Conservation (phyloP, 1,140 invertebrate species). For the Stratiolaelaps scimitus region DNA sequence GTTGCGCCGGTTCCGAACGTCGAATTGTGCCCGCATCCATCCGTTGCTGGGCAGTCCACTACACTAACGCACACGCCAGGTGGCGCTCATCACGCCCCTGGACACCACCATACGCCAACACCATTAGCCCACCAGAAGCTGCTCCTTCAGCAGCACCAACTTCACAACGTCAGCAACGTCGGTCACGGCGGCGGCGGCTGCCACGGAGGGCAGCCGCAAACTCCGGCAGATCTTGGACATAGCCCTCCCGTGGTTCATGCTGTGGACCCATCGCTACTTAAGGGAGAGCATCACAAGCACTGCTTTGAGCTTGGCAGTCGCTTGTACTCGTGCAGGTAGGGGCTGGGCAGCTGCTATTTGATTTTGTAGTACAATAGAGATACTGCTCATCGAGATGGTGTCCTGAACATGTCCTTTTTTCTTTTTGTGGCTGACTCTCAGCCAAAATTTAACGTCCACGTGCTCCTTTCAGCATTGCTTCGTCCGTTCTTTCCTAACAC, state of each 20-base stretch:
- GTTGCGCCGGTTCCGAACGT: conserved; percentile 25
- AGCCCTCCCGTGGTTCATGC: background rate
- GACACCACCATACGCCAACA: background rate
- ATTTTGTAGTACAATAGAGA: too few relatives aligned
- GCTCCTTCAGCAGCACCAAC: background rate
- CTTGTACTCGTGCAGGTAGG: conserved; percentile 17
- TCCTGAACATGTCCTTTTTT: too few relatives aligned
- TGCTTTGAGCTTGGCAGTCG: conserved; percentile 26
- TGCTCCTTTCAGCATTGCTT: too few relatives aligned
- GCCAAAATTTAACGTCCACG: too few relatives aligned
- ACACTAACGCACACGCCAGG: too few relatives aligned
- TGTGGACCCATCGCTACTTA: conserved; percentile 12
- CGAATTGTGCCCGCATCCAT: background rate
- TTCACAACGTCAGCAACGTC: background rate
- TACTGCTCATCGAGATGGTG: too few relatives aligned
- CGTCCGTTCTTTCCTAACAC: too few relatives aligned
- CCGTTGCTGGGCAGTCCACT: too few relatives aligned
- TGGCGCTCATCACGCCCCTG: too few relatives aligned
- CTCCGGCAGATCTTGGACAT: background rate
- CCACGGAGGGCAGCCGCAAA: background rate
- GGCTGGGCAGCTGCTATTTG: too few relatives aligned
- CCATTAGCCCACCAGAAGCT: conserved; percentile 12
- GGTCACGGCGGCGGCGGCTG: too few relatives aligned
- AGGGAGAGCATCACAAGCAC: conserved; percentile 24
- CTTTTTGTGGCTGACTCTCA: too few relatives aligned